phyloP scores from a whole-genome alignment of 2,113 vertebrate genomes.

The sheep (Ovis aries) region ARS-UI_Ramb_v3.0 NC_056063.1:4839501-4840000 shows the following conservation, averaged over 20 bases:
- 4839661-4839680: background rate
- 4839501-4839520: background rate
- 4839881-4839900: conserved; percentile 41
- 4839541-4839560: background rate
- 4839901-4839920: conserved; percentile 6
- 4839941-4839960: background rate
- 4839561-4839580: background rate
- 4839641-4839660: background rate
- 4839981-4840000: background rate
- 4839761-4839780: background rate
- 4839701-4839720: background rate
- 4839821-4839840: conserved; percentile 25
- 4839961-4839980: background rate
- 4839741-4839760: background rate
- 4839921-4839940: conserved; percentile 2
- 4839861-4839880: conserved; percentile 21
- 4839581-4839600: background rate
- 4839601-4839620: background rate
- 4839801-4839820: background rate
- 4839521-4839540: background rate
- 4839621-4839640: background rate
- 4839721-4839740: background rate
- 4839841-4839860: background rate
- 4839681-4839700: background rate
- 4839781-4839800: background rate